Evolutionary conservation across 2,888 invertebrate species (phyloP).

Genomic region (Phlogophora meticulosa): DNA sequence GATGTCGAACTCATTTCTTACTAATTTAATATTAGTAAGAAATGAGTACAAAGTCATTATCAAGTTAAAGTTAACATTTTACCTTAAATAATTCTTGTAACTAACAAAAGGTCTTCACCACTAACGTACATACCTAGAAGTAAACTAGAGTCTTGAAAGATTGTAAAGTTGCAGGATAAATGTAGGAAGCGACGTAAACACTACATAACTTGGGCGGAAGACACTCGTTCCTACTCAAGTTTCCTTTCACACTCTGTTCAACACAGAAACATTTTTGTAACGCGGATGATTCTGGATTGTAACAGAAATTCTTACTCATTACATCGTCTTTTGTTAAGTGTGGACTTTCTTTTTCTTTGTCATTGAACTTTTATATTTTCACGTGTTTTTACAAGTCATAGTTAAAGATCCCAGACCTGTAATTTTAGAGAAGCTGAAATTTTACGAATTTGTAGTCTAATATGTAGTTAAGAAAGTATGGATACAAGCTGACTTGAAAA

Average conservation of each 20-base stretch:
- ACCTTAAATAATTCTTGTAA: neutral
- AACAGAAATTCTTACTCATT: conserved; percentile 24
- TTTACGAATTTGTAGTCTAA: no score
- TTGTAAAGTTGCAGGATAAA: conserved; percentile 53
- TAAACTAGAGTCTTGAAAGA: conserved; percentile 42
- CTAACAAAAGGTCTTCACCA: neutral
- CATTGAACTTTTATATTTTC: neutral
- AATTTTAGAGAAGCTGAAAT: no score
- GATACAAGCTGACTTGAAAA: no score
- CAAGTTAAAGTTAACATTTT: no score
- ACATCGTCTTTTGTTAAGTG: neutral
- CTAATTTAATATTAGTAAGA: no score
- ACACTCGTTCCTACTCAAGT: conserved; percentile 52
- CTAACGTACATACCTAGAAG: conserved; percentile 12
- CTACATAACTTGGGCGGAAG: conserved; percentile 54
- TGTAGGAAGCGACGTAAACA: conserved; percentile 52
- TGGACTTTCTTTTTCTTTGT: neutral
- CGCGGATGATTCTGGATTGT: conserved; percentile 32
- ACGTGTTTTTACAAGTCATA: no score
- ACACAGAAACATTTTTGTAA: conserved; percentile 47
- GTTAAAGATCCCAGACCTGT: no score
- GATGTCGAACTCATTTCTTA: no score
- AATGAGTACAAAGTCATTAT: no score
- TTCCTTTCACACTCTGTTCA: conserved; percentile 46
- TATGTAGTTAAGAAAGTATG: no score